Evolutionary conservation across 2,888 invertebrate species (phyloP), one percentile per base, ranked within the genome.

Genomic region (Drosophila villosipedis): DNA sequence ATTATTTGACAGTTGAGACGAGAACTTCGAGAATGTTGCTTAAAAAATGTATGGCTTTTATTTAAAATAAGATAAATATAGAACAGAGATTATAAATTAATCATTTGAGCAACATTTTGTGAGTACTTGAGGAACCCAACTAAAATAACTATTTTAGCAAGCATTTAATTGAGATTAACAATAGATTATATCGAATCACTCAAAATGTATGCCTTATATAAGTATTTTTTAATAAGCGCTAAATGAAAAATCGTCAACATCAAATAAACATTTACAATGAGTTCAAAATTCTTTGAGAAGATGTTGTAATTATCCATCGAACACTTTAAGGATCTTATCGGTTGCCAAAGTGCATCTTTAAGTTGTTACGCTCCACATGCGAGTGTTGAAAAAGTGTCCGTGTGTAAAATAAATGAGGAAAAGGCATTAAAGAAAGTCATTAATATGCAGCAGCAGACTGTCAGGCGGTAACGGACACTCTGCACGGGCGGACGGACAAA

Each of bases 361-460:
- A 84, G 71, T 53, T 35, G 9, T 33, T 47, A 62, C 76, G 55
- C 73, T 71, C 67, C 31, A 35, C 16, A 7, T 43, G 7, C 58
- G 53, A 62, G 64, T 68, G 74, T 65, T 61, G 62, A 72, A 80
- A 76, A 82, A 78, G 75, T 86, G 84, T 74, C 82, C 85, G 80
- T 73, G 88, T 87, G 85, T 82, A 79, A 87, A 89, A 90, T 87
- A 89, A 87, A 87, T 90, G 87, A 90, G 89, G 84, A 87, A 90
- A 87, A 89, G 89, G 76, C 86, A 90, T 91, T 88, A 87, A 89
- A 86, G 91, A 88, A 89, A 89, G 91, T 89, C 88, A 91, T 89
- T 89, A 89, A 89, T 89, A 89, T 89, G 91, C 90, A 84, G 69
- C 90, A 89, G 86, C 86, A 90, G 90, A 90, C 85, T 90, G 85